Evolutionary conservation across 2,888 invertebrate species (phyloP), one percentile per base, ranked within the genome.

Genomic region (Heliconius hortense): DNA sequence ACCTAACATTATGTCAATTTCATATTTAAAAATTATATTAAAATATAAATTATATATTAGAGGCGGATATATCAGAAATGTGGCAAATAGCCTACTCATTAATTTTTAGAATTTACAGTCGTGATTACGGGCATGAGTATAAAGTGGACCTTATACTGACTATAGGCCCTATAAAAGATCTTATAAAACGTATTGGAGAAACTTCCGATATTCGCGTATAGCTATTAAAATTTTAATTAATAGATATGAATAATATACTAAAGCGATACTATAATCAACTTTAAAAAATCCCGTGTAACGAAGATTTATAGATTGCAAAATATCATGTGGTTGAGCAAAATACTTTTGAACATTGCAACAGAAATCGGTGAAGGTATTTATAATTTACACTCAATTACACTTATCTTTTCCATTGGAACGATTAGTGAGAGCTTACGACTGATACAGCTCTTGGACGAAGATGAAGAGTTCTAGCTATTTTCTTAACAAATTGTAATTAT

Each of bases 61-160:
- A 59, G 56, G 72, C 76, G 56, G 72, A 72, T 77, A 56, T 64
- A 73, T 78, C 81, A 86, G 90, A 89, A 85, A 94, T 94, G 93
- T 94, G 93, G 93, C 90, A 92, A 84, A 90, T 93, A 81, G 91
- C 92, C 83, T 94, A 93, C 83, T 92, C 91, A 21, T 82, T 93
- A 76, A 90, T 93, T 83, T 90, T 92, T 80, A 84, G 88, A 82
- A 83, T 91, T 67, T 89, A 87, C 81, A 90, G 85, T 80, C 87
- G 82, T 76, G 86, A 87, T 80, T 88, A 87, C 84, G 89, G 89
- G 56, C 89, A 90, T 86, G 92, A 93, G 82, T 93, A 90, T 80
- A 91, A 92, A 84, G 84, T 94, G 75, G 92, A 93, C 82, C 85
- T 94, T 4, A 88, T 92, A 81, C 81, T 94, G 8, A 88, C 90